These are phyloP conservation scores for Syrmaticus mikado DNA, from an alignment of 2,113 vertebrate species.

Conservation along the genomic window DNA sequence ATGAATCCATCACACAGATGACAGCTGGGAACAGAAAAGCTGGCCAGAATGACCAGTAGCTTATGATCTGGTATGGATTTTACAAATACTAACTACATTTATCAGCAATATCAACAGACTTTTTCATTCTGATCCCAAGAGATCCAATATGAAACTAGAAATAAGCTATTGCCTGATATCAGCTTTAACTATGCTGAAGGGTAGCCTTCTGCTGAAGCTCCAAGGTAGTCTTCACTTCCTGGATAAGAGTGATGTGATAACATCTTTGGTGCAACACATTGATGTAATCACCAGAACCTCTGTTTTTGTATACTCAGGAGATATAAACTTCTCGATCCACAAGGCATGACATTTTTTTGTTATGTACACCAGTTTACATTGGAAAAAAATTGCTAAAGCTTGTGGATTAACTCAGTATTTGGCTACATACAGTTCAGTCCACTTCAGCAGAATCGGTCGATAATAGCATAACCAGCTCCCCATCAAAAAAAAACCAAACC, in stretches of 20 bases:
- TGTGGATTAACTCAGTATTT: not conserved
- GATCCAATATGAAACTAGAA: not conserved
- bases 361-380: not conserved
- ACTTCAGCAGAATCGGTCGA: not conserved
- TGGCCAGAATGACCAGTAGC: not conserved
- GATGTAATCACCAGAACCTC: not conserved
- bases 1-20: fast-evolving
- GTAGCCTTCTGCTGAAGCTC: not conserved
- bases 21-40: not conserved
- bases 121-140: not conserved
- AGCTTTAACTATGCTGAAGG: not conserved
- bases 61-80: not conserved
- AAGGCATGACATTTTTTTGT: not conserved
- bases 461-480: not conserved
- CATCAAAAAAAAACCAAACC: not conserved
- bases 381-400: not conserved
- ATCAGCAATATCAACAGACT: not conserved
- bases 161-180: not conserved
- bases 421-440: not conserved
- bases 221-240: not conserved
- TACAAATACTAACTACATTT: not conserved
- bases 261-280: not conserved
- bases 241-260: not conserved
- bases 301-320: not conserved
- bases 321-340: not conserved